Evolutionary conservation across 2,797 vertebrate species (phyloP).

Genomic region (Sciaenops ocellatus): DNA sequence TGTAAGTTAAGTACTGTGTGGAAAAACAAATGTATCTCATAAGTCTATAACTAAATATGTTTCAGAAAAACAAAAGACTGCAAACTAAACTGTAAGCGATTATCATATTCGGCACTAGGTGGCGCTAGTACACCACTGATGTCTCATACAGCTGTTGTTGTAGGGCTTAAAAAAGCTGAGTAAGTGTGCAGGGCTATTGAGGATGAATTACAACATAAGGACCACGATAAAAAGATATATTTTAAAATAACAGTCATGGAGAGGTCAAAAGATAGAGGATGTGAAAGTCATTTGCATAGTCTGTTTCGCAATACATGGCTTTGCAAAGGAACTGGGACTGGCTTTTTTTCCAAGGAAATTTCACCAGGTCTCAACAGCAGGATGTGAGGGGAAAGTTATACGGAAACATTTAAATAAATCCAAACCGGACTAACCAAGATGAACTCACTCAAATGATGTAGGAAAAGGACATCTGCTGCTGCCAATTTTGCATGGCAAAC

Average conservation of each 20-base stretch:
- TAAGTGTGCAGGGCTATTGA: background rate
- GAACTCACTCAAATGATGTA: slow-evolving; percentile 28
- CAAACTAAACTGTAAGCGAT: background rate
- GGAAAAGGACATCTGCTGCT: slow-evolving; percentile 16
- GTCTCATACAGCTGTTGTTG: background rate
- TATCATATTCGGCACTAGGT: slow-evolving; percentile 32
- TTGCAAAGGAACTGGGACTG: background rate
- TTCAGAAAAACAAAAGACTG: too few species aligned
- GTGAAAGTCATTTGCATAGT: background rate
- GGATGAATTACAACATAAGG: background rate
- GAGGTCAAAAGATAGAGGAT: background rate
- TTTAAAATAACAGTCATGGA: background rate
- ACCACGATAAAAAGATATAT: background rate
- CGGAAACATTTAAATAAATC: slow-evolving; percentile 78
- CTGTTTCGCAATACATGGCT: background rate
- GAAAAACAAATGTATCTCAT: background rate
- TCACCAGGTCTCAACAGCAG: background rate
- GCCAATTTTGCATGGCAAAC: slow-evolving; percentile 77
- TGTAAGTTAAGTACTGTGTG: background rate
- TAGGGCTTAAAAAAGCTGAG: background rate
- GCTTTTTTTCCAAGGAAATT: background rate
- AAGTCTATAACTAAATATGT: background rate
- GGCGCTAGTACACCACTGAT: slow-evolving; percentile 37
- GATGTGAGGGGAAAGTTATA: slow-evolving; percentile 35
- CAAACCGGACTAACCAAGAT: slow-evolving; percentile 52